Evolutionary conservation across 2,797 vertebrate genomes (phyloP), one percentile per base, ranked within the genome.

Genomic region (Pangasius krempfi): DNA sequence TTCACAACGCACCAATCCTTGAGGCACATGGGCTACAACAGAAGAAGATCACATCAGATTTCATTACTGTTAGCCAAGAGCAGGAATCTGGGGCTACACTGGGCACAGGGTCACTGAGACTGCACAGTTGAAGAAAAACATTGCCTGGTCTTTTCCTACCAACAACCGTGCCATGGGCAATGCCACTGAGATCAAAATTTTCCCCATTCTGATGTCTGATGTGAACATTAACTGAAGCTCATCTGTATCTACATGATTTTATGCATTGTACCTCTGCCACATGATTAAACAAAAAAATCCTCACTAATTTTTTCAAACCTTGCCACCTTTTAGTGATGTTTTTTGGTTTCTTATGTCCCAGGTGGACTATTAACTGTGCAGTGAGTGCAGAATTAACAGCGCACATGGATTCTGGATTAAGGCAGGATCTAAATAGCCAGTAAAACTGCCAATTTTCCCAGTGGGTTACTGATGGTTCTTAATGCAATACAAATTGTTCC

Each of bases 381-480:
- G n/a, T 60, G 30, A 64, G 52, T 82, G 89, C 88, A 87, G 54
- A 75, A 60, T 87, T 83, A 82, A 89, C 62, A 40, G 60, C 50
- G 62, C 58, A 84, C 81, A 92, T 89, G 85, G 85, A 86, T 83
- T 84, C 88, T 72, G 91, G 90, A 76, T 86, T 85, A 18, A 83
- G 90, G 56, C 87, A 89, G 54, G 81, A 88, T 88, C 88, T 25
- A 93, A 89, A 93, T 88, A 89, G 91, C 91, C 90, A 88, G 85
- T 84, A 90, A 84, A 89, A 87, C 92, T 92, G 87, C 87, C 90
- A 91, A 44, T 90, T 91, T 91, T 90, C 92, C 89, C 64, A 2
- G 84, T 44, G 90, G 88, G 91, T 89, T 86, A 92, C 85, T 88
- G 87, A 92, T 89, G 86, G 88, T 79, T 79, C 86, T 83, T 88